A percentile compares a stretch with the other conserved stretches of the same genome.
Conservation (phyloP, 2,113 vertebrate species). For the Acanthochromis polyacanthus region DNA sequence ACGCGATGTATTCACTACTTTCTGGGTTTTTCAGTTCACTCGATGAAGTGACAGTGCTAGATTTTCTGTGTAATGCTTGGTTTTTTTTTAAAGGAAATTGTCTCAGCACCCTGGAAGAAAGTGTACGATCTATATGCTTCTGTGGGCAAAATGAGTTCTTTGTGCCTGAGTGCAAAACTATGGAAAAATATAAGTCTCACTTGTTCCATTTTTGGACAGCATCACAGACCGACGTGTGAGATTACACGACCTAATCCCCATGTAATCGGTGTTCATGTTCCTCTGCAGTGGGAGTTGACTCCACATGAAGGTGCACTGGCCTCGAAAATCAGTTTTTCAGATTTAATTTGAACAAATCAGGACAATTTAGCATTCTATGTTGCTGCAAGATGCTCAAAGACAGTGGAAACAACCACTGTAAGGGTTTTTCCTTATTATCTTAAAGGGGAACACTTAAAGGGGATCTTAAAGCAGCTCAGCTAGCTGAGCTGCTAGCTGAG, state of each 20-base stretch:
- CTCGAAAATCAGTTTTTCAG: slow-evolving; percentile 21
- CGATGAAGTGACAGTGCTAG: background rate
- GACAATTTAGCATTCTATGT: background rate
- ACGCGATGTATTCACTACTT: background rate
- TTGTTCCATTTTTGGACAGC: slow-evolving; percentile 54
- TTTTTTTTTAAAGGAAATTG: slow-evolving; percentile 18
- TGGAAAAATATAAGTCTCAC: slow-evolving; percentile 21
- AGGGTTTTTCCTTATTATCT: background rate
- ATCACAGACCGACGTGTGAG: slow-evolving; percentile 58
- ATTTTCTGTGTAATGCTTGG: background rate
- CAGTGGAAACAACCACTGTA: background rate
- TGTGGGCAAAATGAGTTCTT: background rate
- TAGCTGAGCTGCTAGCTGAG: too few relatives aligned
- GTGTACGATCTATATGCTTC: background rate
- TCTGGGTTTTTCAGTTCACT: slow-evolving; percentile 1
- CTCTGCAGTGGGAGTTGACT: slow-evolving; percentile 56
- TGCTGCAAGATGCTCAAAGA: background rate
- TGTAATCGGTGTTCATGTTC: slow-evolving; percentile 72
- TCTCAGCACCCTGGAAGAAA: background rate
- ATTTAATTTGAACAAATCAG: background rate
- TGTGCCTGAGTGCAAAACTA: slow-evolving; percentile 14
- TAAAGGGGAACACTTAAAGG: too few relatives aligned
- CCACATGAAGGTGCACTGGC: slow-evolving; percentile 11
- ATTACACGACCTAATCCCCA: slow-evolving; percentile 74
- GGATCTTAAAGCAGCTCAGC: too few relatives aligned